Conservation (phyloP, 2,888 invertebrate species). For the Lithophane ornitopus region DNA sequence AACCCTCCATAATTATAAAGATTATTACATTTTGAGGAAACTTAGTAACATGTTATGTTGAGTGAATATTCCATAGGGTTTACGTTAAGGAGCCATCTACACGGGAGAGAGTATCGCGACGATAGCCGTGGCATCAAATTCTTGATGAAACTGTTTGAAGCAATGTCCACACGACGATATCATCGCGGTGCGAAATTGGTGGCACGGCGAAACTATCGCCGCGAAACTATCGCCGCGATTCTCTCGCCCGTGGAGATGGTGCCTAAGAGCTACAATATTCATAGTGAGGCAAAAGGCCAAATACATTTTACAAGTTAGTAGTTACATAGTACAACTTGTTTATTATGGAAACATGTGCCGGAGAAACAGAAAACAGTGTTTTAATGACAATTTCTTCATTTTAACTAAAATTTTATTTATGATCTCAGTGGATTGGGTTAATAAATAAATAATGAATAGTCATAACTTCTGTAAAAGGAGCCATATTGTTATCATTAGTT, state of each 20-base stretch:
- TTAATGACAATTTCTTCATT: background rate
- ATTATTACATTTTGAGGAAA: constrained; percentile 48
- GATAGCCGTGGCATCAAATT: too few relatives aligned
- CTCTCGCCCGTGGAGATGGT: too few relatives aligned
- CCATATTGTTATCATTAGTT: background rate
- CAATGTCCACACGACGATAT: too few relatives aligned
- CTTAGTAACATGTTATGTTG: constrained; percentile 37
- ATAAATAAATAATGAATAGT: background rate
- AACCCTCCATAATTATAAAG: constrained; percentile 11
- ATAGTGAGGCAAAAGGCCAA: background rate
- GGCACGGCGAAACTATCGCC: too few relatives aligned
- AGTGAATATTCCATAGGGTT: background rate
- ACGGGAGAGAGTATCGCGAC: too few relatives aligned
- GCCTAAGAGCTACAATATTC: background rate
- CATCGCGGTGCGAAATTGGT: too few relatives aligned
- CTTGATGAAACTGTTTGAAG: too few relatives aligned
- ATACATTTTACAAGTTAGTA: background rate
- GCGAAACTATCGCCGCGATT: too few relatives aligned
- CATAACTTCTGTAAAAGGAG: background rate
- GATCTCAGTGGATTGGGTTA: background rate
- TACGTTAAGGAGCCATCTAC: background rate
- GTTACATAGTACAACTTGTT: background rate
- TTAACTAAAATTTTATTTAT: background rate
- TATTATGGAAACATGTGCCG: background rate
- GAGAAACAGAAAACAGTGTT: background rate